phyloP scores from a whole-genome alignment of 2,888 invertebrate genomes.

The Drosophila robusta region DNA sequence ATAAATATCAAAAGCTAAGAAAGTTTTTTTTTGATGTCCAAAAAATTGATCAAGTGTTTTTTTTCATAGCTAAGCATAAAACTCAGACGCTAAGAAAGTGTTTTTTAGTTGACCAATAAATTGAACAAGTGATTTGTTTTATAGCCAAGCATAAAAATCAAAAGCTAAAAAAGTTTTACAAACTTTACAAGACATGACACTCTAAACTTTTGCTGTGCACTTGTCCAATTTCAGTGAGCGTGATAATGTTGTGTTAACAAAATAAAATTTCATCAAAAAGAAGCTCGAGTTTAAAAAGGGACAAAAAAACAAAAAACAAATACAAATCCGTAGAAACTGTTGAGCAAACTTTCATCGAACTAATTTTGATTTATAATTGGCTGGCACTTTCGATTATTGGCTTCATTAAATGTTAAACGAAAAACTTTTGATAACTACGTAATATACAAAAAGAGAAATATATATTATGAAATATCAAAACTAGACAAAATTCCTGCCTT shows the following conservation, averaged over 20 bases:
- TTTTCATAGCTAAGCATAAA: too few species aligned
- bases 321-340: conserved; percentile 11
- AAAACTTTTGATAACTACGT: not conserved
- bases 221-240: conserved; percentile 27
- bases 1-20: too few species aligned
- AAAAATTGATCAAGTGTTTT: too few species aligned
- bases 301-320: conserved; percentile 1
- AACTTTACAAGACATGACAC: conserved; percentile 10
- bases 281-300: not conserved
- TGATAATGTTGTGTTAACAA: conserved; percentile 6
- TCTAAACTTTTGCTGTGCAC: conserved; percentile 21
- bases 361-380: conserved; percentile 9
- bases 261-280: conserved; percentile 1
- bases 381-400: not conserved
- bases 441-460: not conserved
- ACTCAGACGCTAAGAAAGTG: too few species aligned
- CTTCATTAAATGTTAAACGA: conserved; percentile 13
- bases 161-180: conserved; percentile 21
- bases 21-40: too few species aligned
- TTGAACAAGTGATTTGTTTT: not conserved
- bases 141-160: not conserved
- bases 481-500: not conserved
- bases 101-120: not conserved
- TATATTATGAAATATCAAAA: not conserved
- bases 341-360: conserved; percentile 11